These are phyloP conservation scores for Clunio marinus DNA, from an alignment of 2,888 invertebrate genomes.

Conservation along the genomic window DNA sequence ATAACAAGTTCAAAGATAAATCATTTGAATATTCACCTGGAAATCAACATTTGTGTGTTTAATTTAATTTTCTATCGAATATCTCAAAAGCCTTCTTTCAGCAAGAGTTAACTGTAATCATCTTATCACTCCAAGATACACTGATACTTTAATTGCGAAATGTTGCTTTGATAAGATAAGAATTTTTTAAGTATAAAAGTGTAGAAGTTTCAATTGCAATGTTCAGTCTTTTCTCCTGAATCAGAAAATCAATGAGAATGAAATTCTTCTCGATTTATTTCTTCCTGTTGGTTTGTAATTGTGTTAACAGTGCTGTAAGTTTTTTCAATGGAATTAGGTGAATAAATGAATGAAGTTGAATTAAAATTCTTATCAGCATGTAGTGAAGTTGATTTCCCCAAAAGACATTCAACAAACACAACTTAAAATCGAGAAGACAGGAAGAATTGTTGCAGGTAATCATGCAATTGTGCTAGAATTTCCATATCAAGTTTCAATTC, in stretches of 20 bases:
- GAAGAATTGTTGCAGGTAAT: slow-evolving; percentile 12
- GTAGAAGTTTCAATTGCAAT: neutral
- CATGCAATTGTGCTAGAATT: neutral
- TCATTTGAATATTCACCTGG: too few relatives aligned
- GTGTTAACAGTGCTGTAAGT: neutral
- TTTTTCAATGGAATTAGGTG: too few relatives aligned
- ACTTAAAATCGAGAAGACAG: neutral
- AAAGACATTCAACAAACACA: neutral
- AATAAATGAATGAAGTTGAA: neutral
- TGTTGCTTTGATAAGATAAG: slow-evolving; percentile 10
- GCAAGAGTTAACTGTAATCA: too few relatives aligned
- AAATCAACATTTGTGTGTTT: too few relatives aligned
- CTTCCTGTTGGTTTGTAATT: neutral
- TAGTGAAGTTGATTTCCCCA: neutral
- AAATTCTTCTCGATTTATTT: neutral
- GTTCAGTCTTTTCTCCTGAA: neutral
- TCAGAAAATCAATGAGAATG: neutral
- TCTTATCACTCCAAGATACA: too few relatives aligned
- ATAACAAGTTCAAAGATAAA: too few relatives aligned
- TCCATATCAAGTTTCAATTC: slow-evolving; percentile 17
- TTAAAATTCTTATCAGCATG: neutral
- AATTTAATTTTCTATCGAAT: too few relatives aligned
- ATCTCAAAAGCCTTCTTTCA: too few relatives aligned
- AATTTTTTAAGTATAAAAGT: neutral
- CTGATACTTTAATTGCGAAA: too few relatives aligned